Evolutionary conservation across 2,113 vertebrate species (phyloP).

Genomic region (Abramis brama): DNA sequence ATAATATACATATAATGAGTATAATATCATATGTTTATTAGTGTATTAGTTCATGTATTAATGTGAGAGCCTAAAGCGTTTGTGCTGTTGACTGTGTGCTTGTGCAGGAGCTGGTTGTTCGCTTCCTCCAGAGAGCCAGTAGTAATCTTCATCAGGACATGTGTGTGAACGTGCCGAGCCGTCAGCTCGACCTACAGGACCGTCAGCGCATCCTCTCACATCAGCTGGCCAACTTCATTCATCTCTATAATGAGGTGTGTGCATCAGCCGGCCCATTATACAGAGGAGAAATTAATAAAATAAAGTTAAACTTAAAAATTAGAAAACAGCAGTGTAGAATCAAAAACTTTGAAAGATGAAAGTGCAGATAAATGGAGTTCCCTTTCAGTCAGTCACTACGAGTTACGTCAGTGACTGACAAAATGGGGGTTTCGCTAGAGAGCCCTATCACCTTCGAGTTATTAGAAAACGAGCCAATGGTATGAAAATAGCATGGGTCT

Average conservation of each 20-base stretch:
- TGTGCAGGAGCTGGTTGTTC: constrained; percentile 88
- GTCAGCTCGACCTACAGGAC: constrained; percentile 77
- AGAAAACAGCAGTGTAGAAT: not conserved
- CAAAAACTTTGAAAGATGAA: no score
- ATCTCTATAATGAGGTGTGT: constrained; percentile 85
- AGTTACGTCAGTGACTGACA: no score
- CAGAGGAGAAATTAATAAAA: not conserved
- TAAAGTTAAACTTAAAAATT: not conserved
- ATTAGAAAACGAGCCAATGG: no score
- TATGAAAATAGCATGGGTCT: no score
- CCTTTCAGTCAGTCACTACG: no score
- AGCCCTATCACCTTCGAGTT: no score
- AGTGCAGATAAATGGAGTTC: no score
- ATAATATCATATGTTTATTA: no score
- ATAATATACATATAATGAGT: not conserved
- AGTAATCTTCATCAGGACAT: constrained; percentile 88
- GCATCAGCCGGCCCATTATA: not conserved
- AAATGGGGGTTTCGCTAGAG: no score
- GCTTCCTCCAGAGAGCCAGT: constrained; percentile 89
- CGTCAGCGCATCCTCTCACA: constrained; percentile 86
- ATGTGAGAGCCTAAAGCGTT: not conserved
- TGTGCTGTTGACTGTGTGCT: constrained; percentile 30
- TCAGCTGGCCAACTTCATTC: constrained; percentile 89
- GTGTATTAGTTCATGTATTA: not conserved
- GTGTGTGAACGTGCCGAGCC: constrained; percentile 82